Conservation (phyloP, 2,113 vertebrate genomes). For the Hypocryptadius cinnamomeus region DNA sequence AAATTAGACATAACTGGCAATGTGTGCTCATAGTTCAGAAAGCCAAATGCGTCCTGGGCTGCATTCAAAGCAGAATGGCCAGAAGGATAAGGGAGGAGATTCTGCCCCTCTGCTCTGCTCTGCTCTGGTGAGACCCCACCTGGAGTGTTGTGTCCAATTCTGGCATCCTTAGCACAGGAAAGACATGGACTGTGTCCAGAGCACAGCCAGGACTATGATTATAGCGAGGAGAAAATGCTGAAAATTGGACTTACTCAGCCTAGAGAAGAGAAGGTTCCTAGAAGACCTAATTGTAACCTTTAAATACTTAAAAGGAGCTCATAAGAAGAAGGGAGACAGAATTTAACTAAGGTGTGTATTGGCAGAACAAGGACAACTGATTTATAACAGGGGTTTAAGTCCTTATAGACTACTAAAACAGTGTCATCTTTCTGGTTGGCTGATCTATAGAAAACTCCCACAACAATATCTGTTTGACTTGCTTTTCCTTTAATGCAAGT, state of each 20-base stretch:
- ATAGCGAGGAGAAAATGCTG: background rate
- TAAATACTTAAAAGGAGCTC: background rate
- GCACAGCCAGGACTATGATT: background rate
- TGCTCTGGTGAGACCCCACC: background rate
- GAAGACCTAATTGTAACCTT: background rate
- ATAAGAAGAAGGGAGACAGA: background rate
- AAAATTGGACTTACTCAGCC: background rate
- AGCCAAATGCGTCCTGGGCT: background rate
- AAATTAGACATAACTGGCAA: background rate
- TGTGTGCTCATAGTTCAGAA: background rate
- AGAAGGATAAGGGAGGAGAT: background rate
- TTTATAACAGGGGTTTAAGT: background rate
- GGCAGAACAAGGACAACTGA: background rate
- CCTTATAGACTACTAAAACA: background rate
- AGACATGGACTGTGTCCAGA: background rate
- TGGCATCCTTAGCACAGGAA: background rate
- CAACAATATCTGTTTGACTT: background rate
- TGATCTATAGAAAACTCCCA: background rate
- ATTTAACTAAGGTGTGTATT: background rate
- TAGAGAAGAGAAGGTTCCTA: background rate
- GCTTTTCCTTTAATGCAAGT: background rate
- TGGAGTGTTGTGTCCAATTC: background rate
- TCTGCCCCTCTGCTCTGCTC: background rate
- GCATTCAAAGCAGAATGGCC: accelerated
- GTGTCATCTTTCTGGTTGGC: background rate